Base-by-base conservation (phyloP, 2,113 vertebrate genomes). In the Prunella himalayana region DNA sequence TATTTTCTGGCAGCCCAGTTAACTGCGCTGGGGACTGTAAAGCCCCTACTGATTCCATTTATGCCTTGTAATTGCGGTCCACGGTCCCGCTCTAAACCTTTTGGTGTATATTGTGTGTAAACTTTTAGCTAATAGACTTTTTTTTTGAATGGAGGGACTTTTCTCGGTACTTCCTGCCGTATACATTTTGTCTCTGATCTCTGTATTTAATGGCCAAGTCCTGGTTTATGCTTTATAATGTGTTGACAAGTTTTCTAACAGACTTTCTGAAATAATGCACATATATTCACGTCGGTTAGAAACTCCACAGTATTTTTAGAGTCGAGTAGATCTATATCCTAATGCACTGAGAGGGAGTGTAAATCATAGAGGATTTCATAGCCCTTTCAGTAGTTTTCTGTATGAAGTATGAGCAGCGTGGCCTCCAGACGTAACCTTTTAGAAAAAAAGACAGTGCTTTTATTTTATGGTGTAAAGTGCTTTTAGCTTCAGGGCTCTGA, bases 381-480 rank as follows among this genome's bases (percentile, higher is more conserved):
- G 98, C 97, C 97, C 97, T 98, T 98, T 98, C 98, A 98, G 97
- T 98, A 98, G 98, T 98, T 98, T 98, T 98, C 98, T 97, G 97
- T 98, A 98, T 98, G 98, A 98, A 98, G 98, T 98, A 98, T 98
- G 98, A 98, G 98, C 97, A 95, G 96, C 96, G 97, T 98, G 98
- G 98, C 98, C 98, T 98, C 98, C 98, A 98, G 97, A 98, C 97
- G 97, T 98, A 98, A 98, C 98, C 98, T 98, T 98, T 98, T 97
- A 97, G 98, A 97, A 98, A 98, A 98, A 98, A 98, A 98, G 97
- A 98, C 98, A 97, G 98, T 97, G 98, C 98, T 98, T 98, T 98
- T 98, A 98, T 98, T 98, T 98, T 98, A 98, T 98, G 97, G 98
- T 98, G 98, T 98, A 98, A 98, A 98, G 98, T 98, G 98, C 98